Base-by-base conservation (phyloP, 2,113 vertebrate genomes). In the Crotalus helleri region DNA sequence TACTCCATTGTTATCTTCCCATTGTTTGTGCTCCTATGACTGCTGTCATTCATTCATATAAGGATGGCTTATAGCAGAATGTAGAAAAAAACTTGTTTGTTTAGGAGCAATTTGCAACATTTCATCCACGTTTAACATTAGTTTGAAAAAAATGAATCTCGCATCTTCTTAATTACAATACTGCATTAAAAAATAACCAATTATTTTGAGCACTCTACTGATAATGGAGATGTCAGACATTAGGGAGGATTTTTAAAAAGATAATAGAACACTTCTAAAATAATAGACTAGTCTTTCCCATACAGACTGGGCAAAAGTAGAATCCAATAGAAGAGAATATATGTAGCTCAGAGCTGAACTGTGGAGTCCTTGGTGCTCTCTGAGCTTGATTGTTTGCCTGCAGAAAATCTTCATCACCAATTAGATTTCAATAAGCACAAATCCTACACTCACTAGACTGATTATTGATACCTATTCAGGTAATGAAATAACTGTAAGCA, bases 221-320 rank as follows among this genome's bases (percentile, higher is more conserved):
- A 1, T 44, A 5, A 88, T 0, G 12, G 46, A 95, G 93, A 46
- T 94, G 74, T 90, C 89, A 8, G 1, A 24, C 5, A 81, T 81
- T 19, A 81, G 69, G 15, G 33, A 81, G 3, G 33, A 6, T 89
- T 88, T 94, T 53, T 55, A 53, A 33, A 87, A 58, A 12, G 1
- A 29, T 19, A n/a, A 91, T 90, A 90, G 24, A 93, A 93, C 91
- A 94, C 24, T 95, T 88, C 4, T 88, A 92, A 88, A 94, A 0
- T 53, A 89, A 61, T n/a, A 39, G 4, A 46, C 57, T 81, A 91
- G 4, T 51, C 33, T 81, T 39, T 81, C 33, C 33, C 49, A 51
- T 29, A 51, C 15, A 5, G 8, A 90, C 23, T 55, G 39, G 29
- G 21, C 33, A 58, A 57, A 39, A 58, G 21, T 24, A 33, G 88